Evolutionary conservation across 2,888 invertebrate species (phyloP), one percentile per base, ranked within the genome.

Genomic region (Cataglyphis rosenhaueri): DNA sequence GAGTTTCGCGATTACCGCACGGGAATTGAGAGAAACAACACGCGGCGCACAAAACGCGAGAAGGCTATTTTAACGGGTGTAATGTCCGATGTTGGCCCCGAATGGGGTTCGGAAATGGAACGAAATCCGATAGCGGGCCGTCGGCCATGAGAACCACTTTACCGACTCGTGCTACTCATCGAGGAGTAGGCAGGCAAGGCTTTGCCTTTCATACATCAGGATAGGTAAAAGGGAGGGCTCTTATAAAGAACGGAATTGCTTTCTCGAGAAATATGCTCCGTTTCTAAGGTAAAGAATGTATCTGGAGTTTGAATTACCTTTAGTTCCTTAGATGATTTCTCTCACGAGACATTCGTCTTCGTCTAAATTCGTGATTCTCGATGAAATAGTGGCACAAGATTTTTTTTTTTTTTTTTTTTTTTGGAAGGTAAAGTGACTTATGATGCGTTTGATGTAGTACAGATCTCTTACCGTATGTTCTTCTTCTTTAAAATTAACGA

Each of bases 31-130:
- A 18, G 59, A 71, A 79, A 71, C 44, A 44, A 38, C 9, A 4
- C 12, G 21, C 12, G 59, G 5, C 44, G 25, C 71, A 32, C 64
- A 75, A 44, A 68, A 76, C 85, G 81, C 79, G 75, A 68, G 65
- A 85, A 85, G 71, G 82, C 86, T 79, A 76, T 86, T 82, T 62
- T 66, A 82, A 57, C 35, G 81, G 71, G 61, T 82, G 86, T 79
- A 76, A 61, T 25, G 76, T 73, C 79, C 73, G 68, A 35, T 59
- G 78, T 59, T 68, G 74, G 61, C 48, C 70, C 62, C 29, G 12
- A 55, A n/a, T 62, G 48, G 52, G 81, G 12, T 66, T 48, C 59
- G 73, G 79, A 87, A 86, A 87, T 84, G 86, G 86, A 81, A 84
- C 82, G 86, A 84, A 74, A 86, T 82, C 71, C 75, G 82, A 84